These are phyloP conservation scores for Drosophila eohydei DNA, from an alignment of 2,888 invertebrate species.

Conservation along the genomic window DNA sequence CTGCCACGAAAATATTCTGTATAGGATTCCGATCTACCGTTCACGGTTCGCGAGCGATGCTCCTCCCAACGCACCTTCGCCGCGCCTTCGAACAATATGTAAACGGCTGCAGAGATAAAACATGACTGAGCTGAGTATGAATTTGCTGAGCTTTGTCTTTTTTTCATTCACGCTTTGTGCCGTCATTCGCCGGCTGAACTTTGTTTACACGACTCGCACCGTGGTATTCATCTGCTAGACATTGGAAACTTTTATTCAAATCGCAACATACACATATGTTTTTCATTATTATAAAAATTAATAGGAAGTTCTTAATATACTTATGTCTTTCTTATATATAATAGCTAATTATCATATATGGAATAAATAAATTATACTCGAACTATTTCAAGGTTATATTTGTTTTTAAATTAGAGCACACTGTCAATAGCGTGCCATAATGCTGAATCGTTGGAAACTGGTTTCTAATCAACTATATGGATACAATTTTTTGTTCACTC, in stretches of 20 bases:
- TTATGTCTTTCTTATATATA: neutral
- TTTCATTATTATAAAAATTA: neutral
- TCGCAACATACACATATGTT: neutral
- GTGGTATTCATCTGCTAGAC: neutral
- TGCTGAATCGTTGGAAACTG: neutral
- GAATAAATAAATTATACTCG: too few species aligned
- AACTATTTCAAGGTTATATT: neutral
- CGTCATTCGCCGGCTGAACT: conserved; percentile 6
- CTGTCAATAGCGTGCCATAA: neutral
- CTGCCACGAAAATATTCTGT: conserved; percentile 48
- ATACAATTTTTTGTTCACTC: neutral
- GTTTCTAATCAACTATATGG: neutral
- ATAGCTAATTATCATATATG: neutral
- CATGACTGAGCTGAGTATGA: neutral
- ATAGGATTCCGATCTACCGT: conserved; percentile 45
- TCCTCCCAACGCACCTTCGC: conserved; percentile 73
- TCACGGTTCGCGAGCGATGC: conserved; percentile 18
- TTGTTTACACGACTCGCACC: conserved; percentile 8
- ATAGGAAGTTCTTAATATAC: neutral
- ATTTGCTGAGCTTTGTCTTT: neutral
- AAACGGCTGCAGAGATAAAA: conserved; percentile 43
- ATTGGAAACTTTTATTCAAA: neutral
- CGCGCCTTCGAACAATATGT: conserved; percentile 65
- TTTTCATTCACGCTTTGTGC: conserved; percentile 15
- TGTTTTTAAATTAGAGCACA: neutral